Conservation (phyloP, 2,797 vertebrate genomes). For the Brachymystax lenok region DNA sequence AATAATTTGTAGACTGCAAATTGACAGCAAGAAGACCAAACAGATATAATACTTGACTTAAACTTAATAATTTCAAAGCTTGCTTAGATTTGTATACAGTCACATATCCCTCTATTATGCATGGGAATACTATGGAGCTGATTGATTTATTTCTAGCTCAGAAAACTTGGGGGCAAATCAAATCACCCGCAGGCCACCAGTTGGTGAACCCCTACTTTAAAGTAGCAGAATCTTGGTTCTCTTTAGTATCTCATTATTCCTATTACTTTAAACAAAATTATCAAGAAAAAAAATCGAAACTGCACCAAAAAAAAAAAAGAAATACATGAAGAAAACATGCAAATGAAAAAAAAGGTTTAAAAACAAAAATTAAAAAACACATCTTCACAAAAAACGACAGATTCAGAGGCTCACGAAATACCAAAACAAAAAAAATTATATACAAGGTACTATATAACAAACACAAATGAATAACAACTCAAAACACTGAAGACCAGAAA, state of each 20-base stretch:
- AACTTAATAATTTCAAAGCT: too few relatives aligned
- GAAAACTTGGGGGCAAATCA: too few relatives aligned
- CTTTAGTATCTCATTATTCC: slow-evolving; percentile 54
- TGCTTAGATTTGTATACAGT: too few relatives aligned
- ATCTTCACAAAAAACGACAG: slow-evolving; percentile 28
- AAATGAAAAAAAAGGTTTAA: background rate
- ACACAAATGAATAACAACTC: slow-evolving; percentile 43
- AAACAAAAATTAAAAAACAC: slow-evolving; percentile 31
- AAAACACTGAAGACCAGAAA: slow-evolving; percentile 53
- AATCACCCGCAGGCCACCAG: too few relatives aligned
- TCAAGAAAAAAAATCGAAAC: slow-evolving; percentile 27
- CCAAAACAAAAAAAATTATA: slow-evolving; percentile 65
- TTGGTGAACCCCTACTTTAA: background rate
- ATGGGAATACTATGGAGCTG: too few relatives aligned
- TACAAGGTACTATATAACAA: slow-evolving; percentile 63
- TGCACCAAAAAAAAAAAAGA: slow-evolving; percentile 6
- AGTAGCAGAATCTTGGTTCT: slow-evolving; percentile 20
- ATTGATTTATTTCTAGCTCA: too few relatives aligned
- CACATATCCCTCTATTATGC: too few relatives aligned
- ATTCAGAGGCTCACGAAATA: slow-evolving; percentile 48
- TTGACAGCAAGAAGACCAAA: too few relatives aligned
- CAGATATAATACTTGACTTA: too few relatives aligned
- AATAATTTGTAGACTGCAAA: too few relatives aligned
- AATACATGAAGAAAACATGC: slow-evolving; percentile 12
- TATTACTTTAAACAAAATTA: slow-evolving; percentile 37